phyloP scores from a whole-genome alignment of 37 sponge, comb jelly and placozoan species.

The Ephydatia muelleri region DNA sequence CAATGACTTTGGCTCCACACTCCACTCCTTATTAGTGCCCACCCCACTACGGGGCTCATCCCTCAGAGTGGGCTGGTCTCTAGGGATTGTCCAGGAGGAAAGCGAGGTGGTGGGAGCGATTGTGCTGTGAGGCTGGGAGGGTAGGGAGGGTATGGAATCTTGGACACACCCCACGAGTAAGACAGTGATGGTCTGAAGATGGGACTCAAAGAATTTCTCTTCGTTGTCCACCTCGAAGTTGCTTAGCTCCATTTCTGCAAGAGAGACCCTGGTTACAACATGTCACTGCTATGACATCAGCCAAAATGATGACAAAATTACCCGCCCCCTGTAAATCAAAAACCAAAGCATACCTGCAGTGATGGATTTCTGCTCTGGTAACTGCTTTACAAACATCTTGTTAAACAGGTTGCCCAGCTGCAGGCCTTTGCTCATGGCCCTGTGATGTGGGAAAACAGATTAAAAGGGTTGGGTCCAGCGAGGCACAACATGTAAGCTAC shows the following conservation, averaged over 20 bases:
- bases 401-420: not conserved
- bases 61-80: not conserved
- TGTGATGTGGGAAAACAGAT: not conserved
- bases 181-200: constrained; percentile 24
- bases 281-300: not conserved
- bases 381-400: constrained; percentile 9
- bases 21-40: not conserved
- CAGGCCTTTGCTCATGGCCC: not conserved
- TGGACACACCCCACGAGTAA: constrained; percentile 19
- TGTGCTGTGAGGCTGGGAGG: not conserved
- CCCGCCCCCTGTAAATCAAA: not conserved
- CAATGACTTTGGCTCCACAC: not conserved
- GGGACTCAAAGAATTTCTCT: constrained; percentile 29
- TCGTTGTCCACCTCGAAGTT: constrained; percentile 35
- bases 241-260: constrained; percentile 31
- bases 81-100: not conserved
- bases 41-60: not conserved
- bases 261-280: not conserved
- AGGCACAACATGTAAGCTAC: not conserved
- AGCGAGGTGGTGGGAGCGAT: not conserved
- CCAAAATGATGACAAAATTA: not conserved
- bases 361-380: constrained; percentile 2
- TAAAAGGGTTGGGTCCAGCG: too few species aligned
- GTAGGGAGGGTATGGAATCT: not conserved
- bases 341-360: not conserved